These are phyloP conservation scores for Malthinus flaveolus DNA, from an alignment of 2,888 invertebrate genomes.

Conservation along the genomic window DNA sequence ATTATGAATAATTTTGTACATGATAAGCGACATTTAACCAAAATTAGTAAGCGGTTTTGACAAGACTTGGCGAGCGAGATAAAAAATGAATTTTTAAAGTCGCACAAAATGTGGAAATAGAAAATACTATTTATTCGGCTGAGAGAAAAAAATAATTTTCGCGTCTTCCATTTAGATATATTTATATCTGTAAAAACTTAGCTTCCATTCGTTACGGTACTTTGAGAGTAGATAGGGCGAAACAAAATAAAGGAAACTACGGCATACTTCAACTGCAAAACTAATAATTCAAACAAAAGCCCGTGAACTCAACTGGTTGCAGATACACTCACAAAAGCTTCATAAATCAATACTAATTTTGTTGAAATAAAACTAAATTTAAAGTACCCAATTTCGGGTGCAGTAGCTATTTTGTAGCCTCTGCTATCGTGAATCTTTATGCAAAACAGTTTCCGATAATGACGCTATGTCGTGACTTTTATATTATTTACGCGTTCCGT, in stretches of 20 bases:
- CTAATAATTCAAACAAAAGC: slow-evolving; percentile 33
- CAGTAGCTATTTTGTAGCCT: slow-evolving; percentile 44
- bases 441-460: slow-evolving; percentile 56
- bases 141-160: neutral
- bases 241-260: slow-evolving; percentile 30
- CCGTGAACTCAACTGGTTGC: slow-evolving; percentile 44
- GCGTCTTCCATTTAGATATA: slow-evolving; percentile 1
- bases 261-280: slow-evolving; percentile 30
- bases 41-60: no score
- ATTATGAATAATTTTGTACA: no score
- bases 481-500: slow-evolving; percentile 53
- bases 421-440: slow-evolving; percentile 53
- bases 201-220: slow-evolving; percentile 26
- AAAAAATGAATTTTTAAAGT: neutral
- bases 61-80: neutral
- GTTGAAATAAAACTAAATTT: slow-evolving; percentile 43
- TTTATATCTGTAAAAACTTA: slow-evolving; percentile 17
- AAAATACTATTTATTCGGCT: neutral
- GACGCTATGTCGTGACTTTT: slow-evolving; percentile 52
- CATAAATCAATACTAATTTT: slow-evolving; percentile 52
- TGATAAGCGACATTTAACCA: no score
- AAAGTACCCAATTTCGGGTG: slow-evolving; percentile 48
- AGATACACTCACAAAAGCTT: slow-evolving; percentile 39
- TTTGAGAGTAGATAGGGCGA: slow-evolving; percentile 27
- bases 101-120: neutral